These are phyloP conservation scores for Entelurus aequoreus DNA, from an alignment of 2,113 vertebrate species.

Conservation along the genomic window DNA sequence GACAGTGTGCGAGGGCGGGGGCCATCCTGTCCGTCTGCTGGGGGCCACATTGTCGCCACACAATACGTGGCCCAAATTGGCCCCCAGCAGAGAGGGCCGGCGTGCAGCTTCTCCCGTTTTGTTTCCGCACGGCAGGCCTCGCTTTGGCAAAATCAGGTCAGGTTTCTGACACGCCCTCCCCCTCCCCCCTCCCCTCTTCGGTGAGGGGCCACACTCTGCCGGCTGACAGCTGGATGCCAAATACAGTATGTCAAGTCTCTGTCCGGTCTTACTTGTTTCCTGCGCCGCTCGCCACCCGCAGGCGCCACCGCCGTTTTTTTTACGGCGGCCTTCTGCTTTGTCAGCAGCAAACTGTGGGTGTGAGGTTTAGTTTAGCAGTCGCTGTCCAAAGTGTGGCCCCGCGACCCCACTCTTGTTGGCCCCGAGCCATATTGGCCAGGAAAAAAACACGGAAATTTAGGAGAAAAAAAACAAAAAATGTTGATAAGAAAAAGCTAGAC, in stretches of 20 bases:
- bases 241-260: no score
- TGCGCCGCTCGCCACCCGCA: no score
- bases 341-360: no score
- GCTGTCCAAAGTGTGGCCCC: no score
- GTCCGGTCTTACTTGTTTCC: no score
- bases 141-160: constrained; percentile 51
- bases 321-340: no score
- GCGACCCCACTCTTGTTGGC: no score
- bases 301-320: not conserved
- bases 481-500: no score
- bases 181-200: not conserved
- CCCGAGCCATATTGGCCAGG: no score
- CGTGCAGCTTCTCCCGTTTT: constrained; percentile 30
- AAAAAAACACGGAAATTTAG: no score
- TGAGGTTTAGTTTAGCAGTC: no score
- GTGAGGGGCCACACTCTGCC: not conserved
- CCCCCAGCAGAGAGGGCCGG: constrained; percentile 24
- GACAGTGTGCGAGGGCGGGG: constrained; percentile 62
- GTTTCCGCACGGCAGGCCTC: constrained; percentile 32
- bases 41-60: constrained; percentile 59
- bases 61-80: constrained; percentile 57
- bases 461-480: no score
- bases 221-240: not conserved
- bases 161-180: constrained; percentile 34
- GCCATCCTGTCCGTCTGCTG: constrained; percentile 67